Conservation (phyloP, 2,113 vertebrate species). For the Lanius ludovicianus region DNA sequence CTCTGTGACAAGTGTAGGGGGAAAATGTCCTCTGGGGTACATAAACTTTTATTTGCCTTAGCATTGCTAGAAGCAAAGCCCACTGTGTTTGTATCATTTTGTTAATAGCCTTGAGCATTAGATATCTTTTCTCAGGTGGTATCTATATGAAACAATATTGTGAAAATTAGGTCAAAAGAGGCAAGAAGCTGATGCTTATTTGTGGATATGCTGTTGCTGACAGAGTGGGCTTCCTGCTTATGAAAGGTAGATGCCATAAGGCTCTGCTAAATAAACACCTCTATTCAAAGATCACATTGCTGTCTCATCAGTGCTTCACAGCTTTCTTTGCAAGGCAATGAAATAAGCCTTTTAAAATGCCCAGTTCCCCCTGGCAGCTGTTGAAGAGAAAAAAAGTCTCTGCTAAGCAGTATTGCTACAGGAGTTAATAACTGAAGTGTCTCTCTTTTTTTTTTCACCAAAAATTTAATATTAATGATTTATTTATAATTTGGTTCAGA, state of each 20-base stretch:
- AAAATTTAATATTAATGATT: neutral
- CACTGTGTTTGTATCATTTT: neutral
- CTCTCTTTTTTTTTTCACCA: neutral
- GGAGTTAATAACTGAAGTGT: neutral
- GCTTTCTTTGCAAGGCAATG: neutral
- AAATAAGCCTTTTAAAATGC: neutral
- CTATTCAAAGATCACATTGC: neutral
- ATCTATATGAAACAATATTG: neutral
- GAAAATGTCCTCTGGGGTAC: neutral
- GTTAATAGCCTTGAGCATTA: neutral
- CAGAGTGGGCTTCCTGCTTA: neutral
- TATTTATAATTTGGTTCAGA: neutral
- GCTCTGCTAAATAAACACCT: neutral
- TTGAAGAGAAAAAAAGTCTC: neutral
- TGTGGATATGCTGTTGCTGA: neutral
- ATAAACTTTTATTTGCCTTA: neutral
- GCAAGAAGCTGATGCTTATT: neutral
- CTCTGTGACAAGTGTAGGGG: neutral
- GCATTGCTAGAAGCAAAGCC: neutral
- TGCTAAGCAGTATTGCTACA: neutral
- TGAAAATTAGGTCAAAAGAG: neutral
- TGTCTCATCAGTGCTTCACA: neutral
- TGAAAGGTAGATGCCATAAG: neutral
- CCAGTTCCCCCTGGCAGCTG: neutral
- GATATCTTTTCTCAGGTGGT: conserved; percentile 8